Base-by-base conservation (phyloP, 2,888 invertebrate species). In the Resseliella maxima region DNA sequence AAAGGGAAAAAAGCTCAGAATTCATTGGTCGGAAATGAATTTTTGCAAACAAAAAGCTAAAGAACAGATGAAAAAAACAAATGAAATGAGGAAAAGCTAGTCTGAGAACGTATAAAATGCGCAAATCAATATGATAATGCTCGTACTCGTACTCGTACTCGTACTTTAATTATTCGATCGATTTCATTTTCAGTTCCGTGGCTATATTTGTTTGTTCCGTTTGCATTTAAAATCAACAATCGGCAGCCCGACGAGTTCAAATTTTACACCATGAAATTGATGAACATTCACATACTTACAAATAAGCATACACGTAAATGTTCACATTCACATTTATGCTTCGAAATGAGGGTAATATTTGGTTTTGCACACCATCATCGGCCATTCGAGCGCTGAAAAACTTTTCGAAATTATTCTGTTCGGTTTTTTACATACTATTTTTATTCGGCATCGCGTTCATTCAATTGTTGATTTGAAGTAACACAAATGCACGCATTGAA, bases 201-300 rank as follows among this genome's bases (percentile, higher is more conserved):
- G 72, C 15, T 15, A 72, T 72, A n/a, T 72, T 31, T 72, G 35
- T 72, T 72, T 72, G 72, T 72, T 59, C 24, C 59, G 59, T 59
- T 59, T 59, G 24, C 59, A 59, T 59, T 59, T n/a, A 59, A 59
- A n/a, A 59, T 59, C 59, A 72, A 72, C 72, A 27, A 72, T 72
- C 35, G 3, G 31, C 31, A 72, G 31, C 18, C 31, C 10, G 31
- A 35, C 35, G 72, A 72, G 31, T 35, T 2, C 31, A 35, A 31
- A 15, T 31, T 31, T 31, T 12, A 15, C 72, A 15, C 12, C 18
- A 31, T 15, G 15, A 31, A 72, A 59, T 59, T 27, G 15, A 72
- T 72, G 31, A 72, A 72, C 72, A 50, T 3, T 18, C 50, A 72
- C 24, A 59, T 8, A 59, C 24, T 24, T 3, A 59, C 59, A 18